phyloP scores from a whole-genome alignment of 2,888 invertebrate genomes.

The Aspidiotus destructor region DNA sequence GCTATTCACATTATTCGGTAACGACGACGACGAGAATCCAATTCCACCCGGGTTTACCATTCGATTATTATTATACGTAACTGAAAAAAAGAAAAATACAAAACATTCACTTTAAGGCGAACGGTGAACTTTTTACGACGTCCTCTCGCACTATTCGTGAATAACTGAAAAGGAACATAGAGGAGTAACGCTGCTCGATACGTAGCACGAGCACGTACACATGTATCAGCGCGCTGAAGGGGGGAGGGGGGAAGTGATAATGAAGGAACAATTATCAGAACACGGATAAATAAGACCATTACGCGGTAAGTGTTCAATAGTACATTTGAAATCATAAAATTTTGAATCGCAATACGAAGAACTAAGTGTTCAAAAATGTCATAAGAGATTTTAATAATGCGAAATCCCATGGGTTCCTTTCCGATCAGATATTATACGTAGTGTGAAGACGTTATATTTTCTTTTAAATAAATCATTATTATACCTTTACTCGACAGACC shows the following conservation, averaged over 20 bases:
- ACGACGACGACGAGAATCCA: constrained; percentile 10
- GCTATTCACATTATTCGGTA: constrained; percentile 15
- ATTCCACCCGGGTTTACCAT: constrained; percentile 11
- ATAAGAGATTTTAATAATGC: too few species aligned
- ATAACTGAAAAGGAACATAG: not conserved
- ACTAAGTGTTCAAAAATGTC: too few species aligned
- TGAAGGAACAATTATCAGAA: constrained; percentile 4
- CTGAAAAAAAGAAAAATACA: constrained; percentile 7
- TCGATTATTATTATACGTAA: constrained; percentile 20
- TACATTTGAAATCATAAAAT: not conserved
- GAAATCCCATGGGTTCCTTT: too few species aligned
- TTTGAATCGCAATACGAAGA: too few species aligned
- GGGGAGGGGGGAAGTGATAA: not conserved
- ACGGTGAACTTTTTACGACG: not conserved
- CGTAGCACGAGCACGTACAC: constrained; percentile 4
- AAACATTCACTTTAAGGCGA: not conserved
- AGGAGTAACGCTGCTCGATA: too few species aligned
- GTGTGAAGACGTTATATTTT: too few species aligned
- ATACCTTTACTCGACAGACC: not conserved
- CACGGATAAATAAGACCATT: not conserved
- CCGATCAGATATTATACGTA: too few species aligned
- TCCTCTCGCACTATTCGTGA: not conserved
- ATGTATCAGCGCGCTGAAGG: not conserved
- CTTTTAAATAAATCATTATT: too few species aligned
- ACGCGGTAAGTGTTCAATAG: not conserved